Evolutionary conservation across 2,888 invertebrate species (phyloP), one percentile per base, ranked within the genome.

Genomic region (Polia nebulosa): DNA sequence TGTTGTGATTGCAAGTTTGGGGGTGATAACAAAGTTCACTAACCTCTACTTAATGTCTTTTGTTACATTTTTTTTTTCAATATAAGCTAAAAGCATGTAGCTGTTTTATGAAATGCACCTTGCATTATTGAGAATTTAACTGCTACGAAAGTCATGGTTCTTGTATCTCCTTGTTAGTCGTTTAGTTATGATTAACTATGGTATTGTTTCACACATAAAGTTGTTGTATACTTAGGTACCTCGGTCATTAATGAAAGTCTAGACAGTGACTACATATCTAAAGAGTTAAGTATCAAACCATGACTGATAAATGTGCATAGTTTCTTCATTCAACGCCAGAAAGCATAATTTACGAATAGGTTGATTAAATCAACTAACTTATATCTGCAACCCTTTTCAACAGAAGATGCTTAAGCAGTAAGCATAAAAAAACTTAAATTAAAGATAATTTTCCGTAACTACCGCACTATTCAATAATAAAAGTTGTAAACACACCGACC

Each of bases 401-500:
- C 39, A 39, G 6, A n/a, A 17, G 7, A 15, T 41, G 2, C 32
- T n/a, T n/a, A n/a, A n/a, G n/a, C n/a, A n/a, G n/a, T n/a, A n/a
- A n/a, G n/a, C n/a, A n/a, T n/a, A n/a, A n/a, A n/a, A n/a, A n/a
- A n/a, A n/a, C n/a, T n/a, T n/a, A n/a, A n/a, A n/a, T n/a, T n/a
- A n/a, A n/a, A n/a, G 8, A 49, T 41, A n/a, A 36, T 47, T 22
- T 29, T 6, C 22, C 0, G 6, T 22, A 49, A 51, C 27, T 36
- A 58, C 7, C 13, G n/a, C 9, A 70, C 27, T 53, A 67, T 57
- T 47, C 11, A 62, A 67, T 34, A 63, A n/a, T n/a, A 75, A 84
- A 81, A 78, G 67, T 65, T 68, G 73, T 63, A 72, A 70, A 56
- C 75, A 82, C 74, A 79, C 58, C 27, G 62, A 58, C 62, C 78